A percentile compares a stretch with the other conserved stretches of the same genome.
Evolutionary conservation across 2,113 vertebrate genomes (phyloP).

Genomic region (Elaphurus davidianus): DNA sequence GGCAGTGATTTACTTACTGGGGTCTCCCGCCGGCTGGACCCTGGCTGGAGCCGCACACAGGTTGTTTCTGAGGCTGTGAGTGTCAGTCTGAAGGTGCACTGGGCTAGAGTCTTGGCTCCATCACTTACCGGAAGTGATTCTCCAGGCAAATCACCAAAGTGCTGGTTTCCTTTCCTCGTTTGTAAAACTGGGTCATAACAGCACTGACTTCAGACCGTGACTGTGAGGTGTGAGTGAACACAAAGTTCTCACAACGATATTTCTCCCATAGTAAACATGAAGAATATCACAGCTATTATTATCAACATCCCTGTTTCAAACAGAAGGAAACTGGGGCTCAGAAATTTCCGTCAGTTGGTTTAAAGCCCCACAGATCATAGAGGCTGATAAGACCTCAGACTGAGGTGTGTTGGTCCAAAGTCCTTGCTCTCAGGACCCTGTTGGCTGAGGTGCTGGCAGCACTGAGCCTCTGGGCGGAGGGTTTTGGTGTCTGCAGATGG

Average conservation of each 20-base stretch:
- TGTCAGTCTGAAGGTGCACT: background rate
- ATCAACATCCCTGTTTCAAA: background rate
- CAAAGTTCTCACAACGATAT: background rate
- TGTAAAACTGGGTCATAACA: background rate
- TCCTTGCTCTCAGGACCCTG: background rate
- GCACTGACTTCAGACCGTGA: background rate
- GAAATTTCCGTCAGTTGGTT: background rate
- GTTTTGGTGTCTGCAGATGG: background rate
- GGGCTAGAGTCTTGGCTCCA: background rate
- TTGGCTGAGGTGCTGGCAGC: background rate
- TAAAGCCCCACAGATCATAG: background rate
- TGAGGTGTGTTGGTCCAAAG: background rate
- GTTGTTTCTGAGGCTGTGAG: background rate
- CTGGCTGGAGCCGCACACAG: fast-evolving
- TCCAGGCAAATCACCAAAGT: background rate
- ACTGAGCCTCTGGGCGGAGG: background rate
- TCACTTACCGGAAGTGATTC: background rate
- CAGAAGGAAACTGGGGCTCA: background rate
- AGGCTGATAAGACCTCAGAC: background rate
- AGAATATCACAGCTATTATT: background rate
- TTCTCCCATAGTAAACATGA: background rate
- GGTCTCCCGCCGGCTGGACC: no score
- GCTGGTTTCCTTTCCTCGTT: background rate
- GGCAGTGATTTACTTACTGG: background rate
- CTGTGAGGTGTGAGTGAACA: background rate